Conservation (phyloP, 2,797 vertebrate species). For the Naso thynnoides region DNA sequence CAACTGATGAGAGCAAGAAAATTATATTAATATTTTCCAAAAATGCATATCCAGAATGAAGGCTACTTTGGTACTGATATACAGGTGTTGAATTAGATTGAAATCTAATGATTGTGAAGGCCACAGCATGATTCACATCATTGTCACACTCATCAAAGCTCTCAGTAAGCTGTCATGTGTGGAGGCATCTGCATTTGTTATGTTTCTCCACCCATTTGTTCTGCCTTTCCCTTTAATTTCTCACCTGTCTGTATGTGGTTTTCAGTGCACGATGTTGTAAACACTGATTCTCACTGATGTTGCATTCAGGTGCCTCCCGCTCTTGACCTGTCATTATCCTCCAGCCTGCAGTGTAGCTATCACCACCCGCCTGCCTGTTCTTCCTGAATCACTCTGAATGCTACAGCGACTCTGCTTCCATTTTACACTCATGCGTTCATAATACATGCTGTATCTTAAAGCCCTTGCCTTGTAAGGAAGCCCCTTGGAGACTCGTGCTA, state of each 20-base stretch:
- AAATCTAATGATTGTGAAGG: neutral
- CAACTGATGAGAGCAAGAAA: neutral
- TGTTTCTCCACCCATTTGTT: neutral
- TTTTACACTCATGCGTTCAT: slow-evolving; percentile 36
- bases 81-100: neutral
- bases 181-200: neutral
- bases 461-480: slow-evolving; percentile 49
- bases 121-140: neutral
- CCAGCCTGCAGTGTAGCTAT: neutral
- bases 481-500: slow-evolving; percentile 70
- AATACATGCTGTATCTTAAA: slow-evolving; percentile 63
- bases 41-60: neutral
- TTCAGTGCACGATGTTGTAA: neutral
- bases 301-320: neutral
- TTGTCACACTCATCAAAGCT: neutral
- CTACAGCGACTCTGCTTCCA: slow-evolving; percentile 35
- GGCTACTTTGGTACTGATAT: neutral
- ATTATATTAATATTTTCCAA: neutral
- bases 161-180: neutral
- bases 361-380: slow-evolving; percentile 9
- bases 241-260: neutral
- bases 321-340: neutral
- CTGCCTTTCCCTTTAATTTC: neutral
- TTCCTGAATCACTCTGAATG: slow-evolving; percentile 36
- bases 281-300: neutral